phyloP scores from a whole-genome alignment of 2,113 vertebrate genomes.

The Leptobrachium leishanense region DNA sequence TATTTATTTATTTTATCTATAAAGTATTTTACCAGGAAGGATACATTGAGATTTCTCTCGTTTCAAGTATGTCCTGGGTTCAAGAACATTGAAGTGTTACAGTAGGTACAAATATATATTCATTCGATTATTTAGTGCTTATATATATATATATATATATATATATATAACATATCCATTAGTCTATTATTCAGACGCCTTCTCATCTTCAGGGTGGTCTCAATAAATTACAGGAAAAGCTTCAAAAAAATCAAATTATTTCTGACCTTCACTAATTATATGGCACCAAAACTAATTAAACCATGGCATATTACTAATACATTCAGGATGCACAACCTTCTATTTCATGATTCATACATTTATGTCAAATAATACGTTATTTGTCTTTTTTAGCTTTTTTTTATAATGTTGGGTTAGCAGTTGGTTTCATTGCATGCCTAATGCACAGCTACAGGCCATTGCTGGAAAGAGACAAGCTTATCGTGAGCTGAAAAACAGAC shows the following conservation, averaged over 20 bases:
- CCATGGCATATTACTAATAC: conserved; percentile 70
- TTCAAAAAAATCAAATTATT: conserved; percentile 88
- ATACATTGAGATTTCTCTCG: too few species aligned
- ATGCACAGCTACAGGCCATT: conserved; percentile 69
- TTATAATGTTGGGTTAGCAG: conserved; percentile 70
- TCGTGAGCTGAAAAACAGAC: conserved; percentile 74
- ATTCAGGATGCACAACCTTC: conserved; percentile 67
- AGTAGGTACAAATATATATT: too few species aligned
- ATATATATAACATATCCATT: conserved; percentile 57
- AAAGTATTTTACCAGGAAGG: too few species aligned
- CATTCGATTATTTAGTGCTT: too few species aligned
- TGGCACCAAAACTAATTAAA: conserved; percentile 81
- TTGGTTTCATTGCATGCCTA: conserved; percentile 73
- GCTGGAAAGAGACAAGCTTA: conserved; percentile 79
- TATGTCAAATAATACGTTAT: conserved; percentile 80
- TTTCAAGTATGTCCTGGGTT: too few species aligned
- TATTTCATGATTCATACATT: conserved; percentile 71
- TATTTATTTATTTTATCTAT: too few species aligned
- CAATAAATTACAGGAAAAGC: conserved; percentile 63
- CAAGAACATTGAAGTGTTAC: too few species aligned
- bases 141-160: conserved; percentile 27
- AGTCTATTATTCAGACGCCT: conserved; percentile 62
- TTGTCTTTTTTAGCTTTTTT: conserved; percentile 68
- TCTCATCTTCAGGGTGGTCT: conserved; percentile 82
- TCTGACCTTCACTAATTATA: conserved; percentile 79